Percentiles rank a stretch among this genome's conserved stretches.
Evolutionary conservation across 2,888 invertebrate species (phyloP).

Genomic region (Apoda limacodes): DNA sequence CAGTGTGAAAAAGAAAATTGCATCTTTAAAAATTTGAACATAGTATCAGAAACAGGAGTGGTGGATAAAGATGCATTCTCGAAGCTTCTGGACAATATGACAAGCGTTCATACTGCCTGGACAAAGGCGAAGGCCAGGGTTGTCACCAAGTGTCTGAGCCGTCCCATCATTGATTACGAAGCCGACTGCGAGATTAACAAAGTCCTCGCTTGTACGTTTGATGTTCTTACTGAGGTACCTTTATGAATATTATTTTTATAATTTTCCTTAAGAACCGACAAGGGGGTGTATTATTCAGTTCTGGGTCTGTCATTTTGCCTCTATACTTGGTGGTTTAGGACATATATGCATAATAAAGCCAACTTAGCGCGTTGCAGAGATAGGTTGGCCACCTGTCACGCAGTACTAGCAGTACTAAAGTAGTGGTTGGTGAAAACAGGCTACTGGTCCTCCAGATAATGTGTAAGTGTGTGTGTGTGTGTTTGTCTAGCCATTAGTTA

Average conservation of each 20-base stretch:
- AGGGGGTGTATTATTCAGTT: too few relatives aligned
- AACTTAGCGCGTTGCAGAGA: too few relatives aligned
- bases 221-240: constrained; percentile 48
- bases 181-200: constrained; percentile 46
- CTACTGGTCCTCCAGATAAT: too few relatives aligned
- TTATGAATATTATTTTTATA: too few relatives aligned
- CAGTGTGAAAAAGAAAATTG: constrained; percentile 50
- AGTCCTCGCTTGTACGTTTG: constrained; percentile 44
- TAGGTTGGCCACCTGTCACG: too few relatives aligned
- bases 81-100: constrained; percentile 42
- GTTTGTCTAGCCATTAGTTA: too few relatives aligned
- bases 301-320: too few relatives aligned
- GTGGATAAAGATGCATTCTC: constrained; percentile 37
- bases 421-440: too few relatives aligned
- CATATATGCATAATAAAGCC: too few relatives aligned
- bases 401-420: too few relatives aligned
- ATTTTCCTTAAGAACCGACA: too few relatives aligned
- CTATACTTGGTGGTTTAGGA: background rate
- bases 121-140: constrained; percentile 42
- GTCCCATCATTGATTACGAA: constrained; percentile 28
- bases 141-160: constrained; percentile 40
- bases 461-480: too few relatives aligned
- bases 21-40: constrained; percentile 40
- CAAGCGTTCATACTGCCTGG: constrained; percentile 35
- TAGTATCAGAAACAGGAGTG: constrained; percentile 28